Conservation (phyloP, 2,888 invertebrate genomes). For the Saturnia pavonia region DNA sequence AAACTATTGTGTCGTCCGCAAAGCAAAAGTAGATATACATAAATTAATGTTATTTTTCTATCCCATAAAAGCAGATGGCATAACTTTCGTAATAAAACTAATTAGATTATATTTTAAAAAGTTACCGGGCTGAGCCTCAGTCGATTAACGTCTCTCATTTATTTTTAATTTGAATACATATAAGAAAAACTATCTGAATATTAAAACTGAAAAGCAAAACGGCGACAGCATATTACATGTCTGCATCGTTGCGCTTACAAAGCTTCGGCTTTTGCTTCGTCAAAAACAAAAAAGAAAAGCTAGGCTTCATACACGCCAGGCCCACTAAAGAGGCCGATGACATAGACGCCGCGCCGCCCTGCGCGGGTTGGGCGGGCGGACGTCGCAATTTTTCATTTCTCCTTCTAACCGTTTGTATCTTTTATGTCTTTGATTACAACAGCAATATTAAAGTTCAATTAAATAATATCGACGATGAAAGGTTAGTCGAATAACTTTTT, state of each 20-base stretch:
- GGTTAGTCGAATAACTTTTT: too few relatives aligned
- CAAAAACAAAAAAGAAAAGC: constrained; percentile 7
- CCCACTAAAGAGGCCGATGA: constrained; percentile 51
- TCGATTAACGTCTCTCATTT: neutral
- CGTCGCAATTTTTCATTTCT: constrained; percentile 18
- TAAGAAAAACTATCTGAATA: neutral
- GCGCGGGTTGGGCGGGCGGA: constrained; percentile 44
- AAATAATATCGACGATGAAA: too few relatives aligned
- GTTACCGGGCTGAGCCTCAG: neutral
- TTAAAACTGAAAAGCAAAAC: neutral
- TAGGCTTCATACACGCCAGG: constrained; percentile 27
- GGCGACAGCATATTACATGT: constrained; percentile 17
- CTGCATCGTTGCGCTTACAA: constrained; percentile 1
- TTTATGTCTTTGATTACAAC: neutral
- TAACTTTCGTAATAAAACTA: too few relatives aligned
- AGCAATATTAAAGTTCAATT: neutral
- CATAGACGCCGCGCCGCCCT: constrained; percentile 46
- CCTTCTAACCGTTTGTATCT: neutral
- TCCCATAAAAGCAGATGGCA: too few relatives aligned
- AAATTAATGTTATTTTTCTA: too few relatives aligned
- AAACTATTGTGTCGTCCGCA: too few relatives aligned
- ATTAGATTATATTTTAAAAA: too few relatives aligned
- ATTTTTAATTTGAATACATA: neutral
- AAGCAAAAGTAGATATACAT: too few relatives aligned
- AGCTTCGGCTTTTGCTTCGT: neutral